These are phyloP conservation scores for Lepidocyrtinus sp. DNA, from an alignment of 2,888 invertebrate species.

Conservation along the genomic window DNA sequence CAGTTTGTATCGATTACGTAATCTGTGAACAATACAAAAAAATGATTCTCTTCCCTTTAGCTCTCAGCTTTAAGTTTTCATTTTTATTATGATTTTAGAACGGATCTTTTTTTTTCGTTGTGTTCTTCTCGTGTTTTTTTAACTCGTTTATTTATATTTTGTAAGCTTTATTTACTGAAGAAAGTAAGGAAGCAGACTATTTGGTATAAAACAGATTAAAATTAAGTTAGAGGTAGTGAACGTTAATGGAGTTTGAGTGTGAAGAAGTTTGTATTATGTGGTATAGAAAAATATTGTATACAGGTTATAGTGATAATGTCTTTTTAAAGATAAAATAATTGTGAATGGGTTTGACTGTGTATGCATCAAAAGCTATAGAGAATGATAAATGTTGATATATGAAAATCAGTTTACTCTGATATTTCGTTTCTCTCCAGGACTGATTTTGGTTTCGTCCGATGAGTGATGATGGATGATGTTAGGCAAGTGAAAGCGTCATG, in stretches of 20 bases:
- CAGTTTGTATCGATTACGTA: too few relatives aligned
- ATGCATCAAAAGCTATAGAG: too few relatives aligned
- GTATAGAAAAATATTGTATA: too few relatives aligned
- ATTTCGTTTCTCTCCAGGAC: not conserved
- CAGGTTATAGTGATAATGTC: not conserved
- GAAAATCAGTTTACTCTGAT: conserved; percentile 6
- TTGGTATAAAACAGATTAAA: not conserved
- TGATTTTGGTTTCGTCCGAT: conserved; percentile 15
- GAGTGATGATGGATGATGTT: not conserved
- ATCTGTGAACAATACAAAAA: too few relatives aligned
- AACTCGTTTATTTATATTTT: not conserved
- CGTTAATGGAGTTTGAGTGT: not conserved
- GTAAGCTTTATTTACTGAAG: not conserved
- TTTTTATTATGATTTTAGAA: not conserved
- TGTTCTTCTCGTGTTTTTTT: not conserved
- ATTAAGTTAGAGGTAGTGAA: not conserved
- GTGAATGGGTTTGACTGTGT: conserved; percentile 5
- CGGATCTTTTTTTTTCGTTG: not conserved
- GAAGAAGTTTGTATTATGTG: conserved; percentile 5
- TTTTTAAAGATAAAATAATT: not conserved
- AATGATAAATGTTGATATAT: not conserved
- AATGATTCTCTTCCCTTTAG: not conserved
- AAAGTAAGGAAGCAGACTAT: too few relatives aligned
- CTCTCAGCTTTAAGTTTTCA: not conserved
- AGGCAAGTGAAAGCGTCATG: not conserved